Conservation (phyloP, 2,888 invertebrate species). For the Apotomis betuletana region DNA sequence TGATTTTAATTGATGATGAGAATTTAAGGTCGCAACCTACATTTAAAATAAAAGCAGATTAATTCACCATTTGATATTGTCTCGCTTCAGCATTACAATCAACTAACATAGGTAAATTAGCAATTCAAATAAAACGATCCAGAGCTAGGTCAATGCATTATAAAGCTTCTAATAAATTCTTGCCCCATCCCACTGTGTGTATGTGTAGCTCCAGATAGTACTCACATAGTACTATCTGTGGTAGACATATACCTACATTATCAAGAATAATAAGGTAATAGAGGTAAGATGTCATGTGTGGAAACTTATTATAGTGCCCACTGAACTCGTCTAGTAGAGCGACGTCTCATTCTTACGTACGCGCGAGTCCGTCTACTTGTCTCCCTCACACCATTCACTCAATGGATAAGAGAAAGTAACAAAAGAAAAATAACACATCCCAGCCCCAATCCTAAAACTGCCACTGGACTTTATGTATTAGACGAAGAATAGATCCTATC, state of each 20-base stretch:
- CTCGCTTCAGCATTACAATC: conserved; percentile 31
- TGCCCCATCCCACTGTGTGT: conserved; percentile 38
- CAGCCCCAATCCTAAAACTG: conserved; percentile 57
- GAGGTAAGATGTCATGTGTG: conserved; percentile 61
- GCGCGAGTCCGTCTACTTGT: conserved; percentile 53
- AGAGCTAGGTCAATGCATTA: conserved; percentile 44
- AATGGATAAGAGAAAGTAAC: conserved; percentile 81
- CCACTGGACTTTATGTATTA: conserved; percentile 11
- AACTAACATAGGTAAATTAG: conserved; percentile 37
- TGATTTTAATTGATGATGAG: neutral
- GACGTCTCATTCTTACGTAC: conserved; percentile 64
- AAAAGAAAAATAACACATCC: conserved; percentile 79
- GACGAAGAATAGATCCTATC: neutral
- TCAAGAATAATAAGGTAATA: conserved; percentile 52
- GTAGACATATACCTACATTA: conserved; percentile 28
- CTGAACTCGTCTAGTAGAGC: conserved; percentile 65
- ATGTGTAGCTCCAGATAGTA: conserved; percentile 8
- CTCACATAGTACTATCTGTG: conserved; percentile 12
- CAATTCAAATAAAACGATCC: conserved; percentile 46
- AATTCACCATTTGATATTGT: conserved; percentile 18
- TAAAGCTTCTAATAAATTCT: conserved; percentile 43
- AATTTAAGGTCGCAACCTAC: conserved; percentile 22
- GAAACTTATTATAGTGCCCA: conserved; percentile 56
- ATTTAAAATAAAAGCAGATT: conserved; percentile 14
- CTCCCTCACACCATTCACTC: conserved; percentile 79